Evolutionary conservation across 2,113 vertebrate genomes (phyloP), one percentile per base, ranked within the genome.

Genomic region (Martes martes): DNA sequence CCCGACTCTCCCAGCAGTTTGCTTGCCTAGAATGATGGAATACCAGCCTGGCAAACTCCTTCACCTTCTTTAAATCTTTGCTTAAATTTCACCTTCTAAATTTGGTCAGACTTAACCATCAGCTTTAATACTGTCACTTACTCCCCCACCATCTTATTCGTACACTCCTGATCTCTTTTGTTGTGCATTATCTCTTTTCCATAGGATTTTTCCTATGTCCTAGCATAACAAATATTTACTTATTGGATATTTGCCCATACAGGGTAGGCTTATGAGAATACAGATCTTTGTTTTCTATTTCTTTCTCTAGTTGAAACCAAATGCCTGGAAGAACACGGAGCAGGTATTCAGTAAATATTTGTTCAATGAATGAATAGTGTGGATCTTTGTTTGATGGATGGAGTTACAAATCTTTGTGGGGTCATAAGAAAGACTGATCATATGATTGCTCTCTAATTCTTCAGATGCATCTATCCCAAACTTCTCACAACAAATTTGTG

Each of bases 131-230:
- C 23, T 21, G 2, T 10, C 16, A 83, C 57, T 4, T 33, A 28
- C 1, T 5, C 1, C 16, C 47, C 4, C 2, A 6, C 6, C 26
- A 7, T 9, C 31, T 55, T 13, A 82, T 24, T 57, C 23, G 10
- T 18, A 55, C 8, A 74, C 36, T 31, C 15, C 4, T 84, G 8
- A 73, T 28, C 63, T 73, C 69, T 19, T 33, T 28, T 81, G 45
- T 0, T 47, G 13, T 57, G 2, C 7, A 47, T 50, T 55, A 63
- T 80, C 74, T 57, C 24, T 85, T 86, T 76, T 45, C 13, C 19
- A 31, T 18, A 19, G 3, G 2, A 24, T 23, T 23, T 73, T 11
- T 39, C 15, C 39, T 39, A 73, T 47, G 26, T 91, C 7, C 28
- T 73, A 14, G 6, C 10, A 26, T 24, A 33, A 1, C 14, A 61